phyloP scores from a whole-genome alignment of 2,888 invertebrate species.

The Dendrolimus pini region DNA sequence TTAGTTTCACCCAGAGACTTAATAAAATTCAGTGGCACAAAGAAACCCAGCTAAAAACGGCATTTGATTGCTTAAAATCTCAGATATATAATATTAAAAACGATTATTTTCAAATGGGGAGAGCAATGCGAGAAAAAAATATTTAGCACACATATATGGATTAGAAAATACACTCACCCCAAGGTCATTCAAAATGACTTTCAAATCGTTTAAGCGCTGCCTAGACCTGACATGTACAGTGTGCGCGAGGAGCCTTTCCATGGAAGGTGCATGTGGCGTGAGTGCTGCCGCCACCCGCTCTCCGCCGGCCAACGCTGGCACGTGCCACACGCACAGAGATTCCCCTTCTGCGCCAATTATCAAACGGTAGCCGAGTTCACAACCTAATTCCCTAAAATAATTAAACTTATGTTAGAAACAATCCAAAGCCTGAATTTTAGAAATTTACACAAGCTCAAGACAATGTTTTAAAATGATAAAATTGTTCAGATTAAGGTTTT shows the following conservation, averaged over 20 bases:
- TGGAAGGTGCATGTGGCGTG: conserved; percentile 93
- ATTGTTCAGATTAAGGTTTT: too few relatives aligned
- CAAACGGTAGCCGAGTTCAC: conserved; percentile 91
- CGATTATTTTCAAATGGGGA: too few relatives aligned
- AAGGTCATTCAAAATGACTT: conserved; percentile 83
- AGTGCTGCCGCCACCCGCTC: conserved; percentile 82
- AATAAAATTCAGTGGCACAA: too few relatives aligned
- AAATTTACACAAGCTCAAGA: too few relatives aligned
- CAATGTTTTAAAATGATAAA: too few relatives aligned
- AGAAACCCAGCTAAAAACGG: too few relatives aligned
- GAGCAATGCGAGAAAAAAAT: too few relatives aligned
- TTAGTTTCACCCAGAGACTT: too few relatives aligned
- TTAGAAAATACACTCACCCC: conserved; percentile 38
- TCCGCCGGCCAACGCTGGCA: conserved; percentile 75
- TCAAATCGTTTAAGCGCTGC: conserved; percentile 88
- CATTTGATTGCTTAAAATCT: too few relatives aligned
- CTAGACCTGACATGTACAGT: conserved; percentile 96
- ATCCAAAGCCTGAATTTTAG: too few relatives aligned
- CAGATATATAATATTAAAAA: too few relatives aligned
- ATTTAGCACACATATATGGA: too few relatives aligned
- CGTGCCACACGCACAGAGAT: conserved; percentile 74
- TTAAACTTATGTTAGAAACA: neutral
- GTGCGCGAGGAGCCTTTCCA: conserved; percentile 95
- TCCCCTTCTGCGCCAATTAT: conserved; percentile 89
- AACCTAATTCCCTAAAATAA: conserved; percentile 80